Conservation (phyloP, 2,888 invertebrate species). For the Muscina levida region DNA sequence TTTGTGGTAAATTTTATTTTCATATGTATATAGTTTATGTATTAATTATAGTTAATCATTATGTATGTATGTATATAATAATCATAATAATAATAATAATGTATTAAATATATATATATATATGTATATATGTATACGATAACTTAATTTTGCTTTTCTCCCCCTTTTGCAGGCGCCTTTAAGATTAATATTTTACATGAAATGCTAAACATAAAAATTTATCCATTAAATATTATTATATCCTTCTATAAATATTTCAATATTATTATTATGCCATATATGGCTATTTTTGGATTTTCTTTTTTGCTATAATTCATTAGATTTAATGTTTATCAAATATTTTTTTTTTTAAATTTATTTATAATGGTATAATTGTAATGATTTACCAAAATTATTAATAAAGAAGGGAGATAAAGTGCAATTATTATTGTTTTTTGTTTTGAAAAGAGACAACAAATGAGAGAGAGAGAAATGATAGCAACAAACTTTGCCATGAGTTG, state of each 20-base stretch:
- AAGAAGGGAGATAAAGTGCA: no score
- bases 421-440: no score
- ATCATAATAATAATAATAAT: not conserved
- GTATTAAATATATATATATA: conserved; percentile 60
- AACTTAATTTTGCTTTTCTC: conserved; percentile 18
- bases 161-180: conserved; percentile 17
- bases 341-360: conserved; percentile 6
- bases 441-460: no score
- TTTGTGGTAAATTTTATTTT: conserved; percentile 67
- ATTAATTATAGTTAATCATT: conserved; percentile 63
- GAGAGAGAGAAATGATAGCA: no score
- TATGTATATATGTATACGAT: conserved; percentile 45
- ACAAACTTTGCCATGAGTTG: no score
- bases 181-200: conserved; percentile 67
- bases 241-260: conserved; percentile 14
- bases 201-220: conserved; percentile 66
- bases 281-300: conserved; percentile 12
- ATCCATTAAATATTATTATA: conserved; percentile 32
- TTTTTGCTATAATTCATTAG: conserved; percentile 14
- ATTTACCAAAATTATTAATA: conserved; percentile 16
- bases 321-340: conserved; percentile 6
- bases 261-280: conserved; percentile 9
- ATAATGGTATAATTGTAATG: conserved; percentile 41
- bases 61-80: conserved; percentile 63
- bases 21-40: conserved; percentile 68